These are phyloP conservation scores for Ctenochaetus hawaiiensis DNA, from an alignment of 2,797 vertebrate species.

Conservation along the genomic window DNA sequence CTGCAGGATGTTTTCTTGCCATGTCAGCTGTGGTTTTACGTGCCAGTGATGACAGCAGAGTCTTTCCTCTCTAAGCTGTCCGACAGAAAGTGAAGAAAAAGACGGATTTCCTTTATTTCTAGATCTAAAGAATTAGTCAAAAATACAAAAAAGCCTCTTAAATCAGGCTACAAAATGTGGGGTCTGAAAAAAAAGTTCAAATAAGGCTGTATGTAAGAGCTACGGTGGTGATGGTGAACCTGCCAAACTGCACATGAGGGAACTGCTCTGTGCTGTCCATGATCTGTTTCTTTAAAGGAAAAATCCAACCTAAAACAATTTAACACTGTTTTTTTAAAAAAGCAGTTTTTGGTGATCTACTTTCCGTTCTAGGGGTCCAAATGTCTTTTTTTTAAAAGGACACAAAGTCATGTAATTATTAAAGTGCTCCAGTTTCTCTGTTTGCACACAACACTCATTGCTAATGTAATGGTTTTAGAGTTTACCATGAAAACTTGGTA, in stretches of 20 bases:
- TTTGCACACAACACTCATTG: background rate
- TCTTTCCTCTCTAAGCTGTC: conserved; percentile 28
- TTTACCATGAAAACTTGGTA: background rate
- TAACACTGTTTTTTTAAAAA: background rate
- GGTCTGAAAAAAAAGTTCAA: background rate
- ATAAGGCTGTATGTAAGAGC: background rate
- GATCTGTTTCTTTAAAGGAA: conserved; percentile 23
- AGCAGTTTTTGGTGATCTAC: conserved; percentile 5
- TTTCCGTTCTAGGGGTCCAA: background rate
- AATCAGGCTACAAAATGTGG: background rate
- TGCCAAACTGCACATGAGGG: conserved; percentile 1
- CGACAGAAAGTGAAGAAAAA: background rate
- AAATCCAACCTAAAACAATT: conserved; percentile 47
- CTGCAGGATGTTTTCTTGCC: conserved; percentile 9
- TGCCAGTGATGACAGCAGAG: conserved; percentile 28
- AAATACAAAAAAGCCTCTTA: conserved; percentile 5
- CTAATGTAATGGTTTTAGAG: background rate
- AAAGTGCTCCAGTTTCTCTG: conserved; percentile 6
- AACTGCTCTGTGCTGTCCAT: background rate
- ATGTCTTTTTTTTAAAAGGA: conserved; percentile 3
- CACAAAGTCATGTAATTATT: background rate
- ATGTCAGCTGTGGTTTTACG: conserved; percentile 1
- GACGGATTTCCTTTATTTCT: background rate
- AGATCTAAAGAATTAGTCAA: background rate
- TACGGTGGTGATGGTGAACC: background rate